phyloP scores from a whole-genome alignment of 2,888 invertebrate genomes.

The Apamea monoglypha region DNA sequence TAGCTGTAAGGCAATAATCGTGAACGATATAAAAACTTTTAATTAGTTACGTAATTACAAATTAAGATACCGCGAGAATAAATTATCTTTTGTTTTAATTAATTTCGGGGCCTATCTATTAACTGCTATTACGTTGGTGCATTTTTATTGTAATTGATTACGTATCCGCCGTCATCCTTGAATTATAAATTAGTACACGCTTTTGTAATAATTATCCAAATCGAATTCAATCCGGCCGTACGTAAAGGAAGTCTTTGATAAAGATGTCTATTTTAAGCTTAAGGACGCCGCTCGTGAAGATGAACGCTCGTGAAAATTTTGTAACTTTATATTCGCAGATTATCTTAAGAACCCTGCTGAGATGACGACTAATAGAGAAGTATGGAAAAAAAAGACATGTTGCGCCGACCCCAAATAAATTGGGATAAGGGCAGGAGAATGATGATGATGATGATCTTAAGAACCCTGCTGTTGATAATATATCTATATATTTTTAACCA shows the following conservation, averaged over 20 bases:
- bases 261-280: slow-evolving; percentile 83
- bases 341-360: neutral
- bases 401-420: no score
- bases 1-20: slow-evolving; percentile 24
- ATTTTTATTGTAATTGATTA: slow-evolving; percentile 69
- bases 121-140: slow-evolving; percentile 61
- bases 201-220: slow-evolving; percentile 76
- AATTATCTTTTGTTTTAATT: slow-evolving; percentile 68
- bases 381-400: no score
- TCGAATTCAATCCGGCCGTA: slow-evolving; percentile 77
- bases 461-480: neutral
- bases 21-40: slow-evolving; percentile 47
- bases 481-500: neutral
- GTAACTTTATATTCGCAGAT: slow-evolving; percentile 28
- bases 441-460: neutral
- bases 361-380: no score
- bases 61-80: slow-evolving; percentile 58
- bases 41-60: slow-evolving; percentile 61
- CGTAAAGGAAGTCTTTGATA: slow-evolving; percentile 82
- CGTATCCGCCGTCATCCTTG: slow-evolving; percentile 70
- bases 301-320: slow-evolving; percentile 71
- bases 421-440: no score
- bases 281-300: slow-evolving; percentile 62
- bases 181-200: slow-evolving; percentile 74
- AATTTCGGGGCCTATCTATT: slow-evolving; percentile 58